Base-by-base conservation (phyloP, 2,888 invertebrate genomes). In the Tachina lurida region DNA sequence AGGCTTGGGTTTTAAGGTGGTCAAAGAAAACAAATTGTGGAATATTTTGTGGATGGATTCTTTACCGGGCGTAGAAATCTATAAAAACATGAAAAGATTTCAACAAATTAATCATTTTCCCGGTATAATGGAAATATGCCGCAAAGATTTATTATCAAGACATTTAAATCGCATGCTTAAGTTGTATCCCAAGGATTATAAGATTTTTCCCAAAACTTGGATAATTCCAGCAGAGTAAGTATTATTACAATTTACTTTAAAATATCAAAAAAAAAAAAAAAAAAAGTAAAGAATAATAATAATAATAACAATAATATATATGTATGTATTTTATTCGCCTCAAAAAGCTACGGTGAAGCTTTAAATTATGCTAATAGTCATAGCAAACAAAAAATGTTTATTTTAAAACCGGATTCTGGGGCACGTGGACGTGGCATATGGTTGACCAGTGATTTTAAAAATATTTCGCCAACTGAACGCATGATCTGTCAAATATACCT, bases 101-200 rank as follows among this genome's bases (percentile, higher is more conserved):
- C 96, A 98, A 93, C 96, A 97, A 91, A 96, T 98, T 84, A 98
- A 98, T 92, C 98, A 98, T 93, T 98, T 98, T 91, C 98, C 98
- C 1, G 97, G 97, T 76, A 97, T 97, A 97, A 94, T 95, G 88
- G 97, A 97, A 92, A 96, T 97, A 87, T 97, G 97, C 93, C 94
- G 98, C 87, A 98, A 98, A 93, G 98, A 98, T 93, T 93, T 97
- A 74, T 93, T 98, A 41, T 97, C 98, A 2, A 94, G 97, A 81
- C 98, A 98, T 93, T 94, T 98, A 84, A 98, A 97, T 92, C 94
- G 97, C 88, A 98, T 98, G 98, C 94, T 96, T 85, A 96, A 97
- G 92, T 93, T 97, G 78, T 98, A 97, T 92, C 97, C 98, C 0
- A 96, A 96, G 89, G 98, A 98, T 87, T 98, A 98, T 92, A 96